Percentiles rank a stretch among this genome's conserved stretches.
phyloP scores from a whole-genome alignment of 1,140 invertebrate species.

The Drosophila kohkoa region DNA sequence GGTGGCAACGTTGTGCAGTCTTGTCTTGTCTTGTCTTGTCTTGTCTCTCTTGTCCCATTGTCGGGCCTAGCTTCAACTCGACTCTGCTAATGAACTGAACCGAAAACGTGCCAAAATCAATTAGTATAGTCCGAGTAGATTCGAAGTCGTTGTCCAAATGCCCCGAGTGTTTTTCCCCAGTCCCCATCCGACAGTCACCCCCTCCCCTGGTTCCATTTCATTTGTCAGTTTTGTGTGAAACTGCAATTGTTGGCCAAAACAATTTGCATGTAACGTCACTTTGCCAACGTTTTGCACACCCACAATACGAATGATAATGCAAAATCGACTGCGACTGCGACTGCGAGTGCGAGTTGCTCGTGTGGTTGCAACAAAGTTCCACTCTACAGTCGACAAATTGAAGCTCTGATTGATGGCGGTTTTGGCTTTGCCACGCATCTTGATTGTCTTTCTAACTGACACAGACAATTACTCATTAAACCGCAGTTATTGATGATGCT shows the following conservation, averaged over 20 bases:
- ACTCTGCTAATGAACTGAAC: conserved; percentile 72
- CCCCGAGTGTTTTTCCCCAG: too few relatives aligned
- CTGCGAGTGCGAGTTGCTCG: not conserved
- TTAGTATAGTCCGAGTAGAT: conserved; percentile 57
- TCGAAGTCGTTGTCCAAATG: conserved; percentile 1
- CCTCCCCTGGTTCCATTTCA: conserved; percentile 34
- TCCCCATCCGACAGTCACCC: not conserved
- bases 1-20: conserved; percentile 30
- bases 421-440: conserved; percentile 26
- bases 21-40: conserved; percentile 36
- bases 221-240: conserved; percentile 80
- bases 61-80: conserved; percentile 53
- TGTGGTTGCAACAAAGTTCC: not conserved
- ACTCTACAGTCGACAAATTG: conserved; percentile 11
- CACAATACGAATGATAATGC: conserved; percentile 1
- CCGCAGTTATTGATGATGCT: conserved; percentile 29
- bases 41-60: conserved; percentile 5
- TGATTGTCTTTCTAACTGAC: conserved; percentile 7
- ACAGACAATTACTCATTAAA: conserved; percentile 17
- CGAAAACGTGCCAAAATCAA: conserved; percentile 81
- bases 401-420: conserved; percentile 34
- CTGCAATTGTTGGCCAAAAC: conserved; percentile 53
- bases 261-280: conserved; percentile 56
- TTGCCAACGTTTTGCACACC: conserved; percentile 27
- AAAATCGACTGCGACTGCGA: too few relatives aligned